Evolutionary conservation across 1,140 invertebrate genomes (phyloP), one percentile per base, ranked within the genome.

Genomic region (Tetranychus cinnabarinus): DNA sequence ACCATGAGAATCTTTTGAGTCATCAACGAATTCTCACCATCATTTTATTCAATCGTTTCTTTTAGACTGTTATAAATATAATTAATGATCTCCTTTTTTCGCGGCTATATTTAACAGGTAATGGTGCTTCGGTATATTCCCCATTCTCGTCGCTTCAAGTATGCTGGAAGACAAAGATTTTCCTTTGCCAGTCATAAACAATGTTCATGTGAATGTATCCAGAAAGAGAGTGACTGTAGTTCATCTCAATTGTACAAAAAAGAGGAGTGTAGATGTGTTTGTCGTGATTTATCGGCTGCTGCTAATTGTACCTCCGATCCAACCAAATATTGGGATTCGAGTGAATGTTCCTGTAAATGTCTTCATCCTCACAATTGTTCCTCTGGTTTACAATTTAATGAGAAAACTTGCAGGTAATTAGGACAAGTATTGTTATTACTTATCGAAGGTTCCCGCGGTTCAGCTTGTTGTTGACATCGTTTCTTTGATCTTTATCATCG

Each of bases 201-300:
- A 52, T 64, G 63, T 56, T 12, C 6, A 12, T 64, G 63, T 58
- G 10, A 62, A 47, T 64, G 63, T 39, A 62, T 62, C 5, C 50
- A 56, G 42, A 48, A 62, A n/a, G 23, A 39, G n/a, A 23, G 10
- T 4, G 59, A 62, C 39, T 62, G 63, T 59, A 33, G 12, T 8
- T 15, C 12, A 15, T n/a, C 13, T 15, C 63, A 62, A 47, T 10
- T 52, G 2, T 64, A 59, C 39, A 35, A 4, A 1, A 31, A 37
- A 23, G 55, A 61, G 13, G 56, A 62, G 34, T 64, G 63, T 55
- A 45, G 59, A 39, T 64, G 63, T 45, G 37, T 61, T 31, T 64
- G 63, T 64, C 46, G 47, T 4, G 39, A 61, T 46, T 23, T 56
- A 45, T 33, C n/a, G 46, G 7, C 34, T 12, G 36, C 31, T 13